Percentiles rank a stretch among this genome's conserved stretches.
Evolutionary conservation across 64 coral and sea anemone genomes (phyloP).

Genomic region (Actinia equina): DNA sequence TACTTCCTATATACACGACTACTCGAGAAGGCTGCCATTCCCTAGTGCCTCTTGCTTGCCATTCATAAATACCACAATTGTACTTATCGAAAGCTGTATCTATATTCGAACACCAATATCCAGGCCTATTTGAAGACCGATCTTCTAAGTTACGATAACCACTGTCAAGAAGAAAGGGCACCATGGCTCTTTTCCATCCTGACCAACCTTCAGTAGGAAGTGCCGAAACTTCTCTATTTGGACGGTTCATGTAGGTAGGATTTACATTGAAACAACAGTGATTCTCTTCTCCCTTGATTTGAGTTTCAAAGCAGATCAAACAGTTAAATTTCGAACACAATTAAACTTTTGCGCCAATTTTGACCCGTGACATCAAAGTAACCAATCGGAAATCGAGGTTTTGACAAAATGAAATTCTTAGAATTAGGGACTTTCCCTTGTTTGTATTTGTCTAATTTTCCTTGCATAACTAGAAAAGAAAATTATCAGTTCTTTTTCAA

Average conservation of each 20-base stretch:
- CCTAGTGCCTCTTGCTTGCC: not conserved
- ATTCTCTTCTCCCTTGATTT: not conserved
- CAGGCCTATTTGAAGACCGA: not conserved
- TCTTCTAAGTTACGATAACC: not conserved
- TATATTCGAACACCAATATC: not conserved
- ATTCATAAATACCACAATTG: constrained; percentile 30
- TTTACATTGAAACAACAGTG: not conserved
- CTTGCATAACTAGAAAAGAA: too few species aligned
- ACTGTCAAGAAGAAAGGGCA: not conserved
- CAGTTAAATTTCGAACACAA: not conserved
- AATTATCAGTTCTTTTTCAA: too few species aligned
- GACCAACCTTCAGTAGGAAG: not conserved
- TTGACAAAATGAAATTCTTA: too few species aligned
- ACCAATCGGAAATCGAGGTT: not conserved
- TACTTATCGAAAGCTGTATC: not conserved
- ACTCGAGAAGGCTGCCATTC: too few species aligned
- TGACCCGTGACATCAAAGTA: not conserved
- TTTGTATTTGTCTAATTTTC: too few species aligned
- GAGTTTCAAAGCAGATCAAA: too few species aligned
- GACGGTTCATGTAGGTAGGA: not conserved
- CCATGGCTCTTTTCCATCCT: not conserved
- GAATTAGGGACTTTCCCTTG: too few species aligned
- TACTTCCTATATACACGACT: too few species aligned
- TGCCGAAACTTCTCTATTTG: not conserved
- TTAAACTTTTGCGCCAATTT: not conserved